Evolutionary conservation across 2,113 vertebrate genomes (phyloP).

Genomic region (Semnornis frantzii): DNA sequence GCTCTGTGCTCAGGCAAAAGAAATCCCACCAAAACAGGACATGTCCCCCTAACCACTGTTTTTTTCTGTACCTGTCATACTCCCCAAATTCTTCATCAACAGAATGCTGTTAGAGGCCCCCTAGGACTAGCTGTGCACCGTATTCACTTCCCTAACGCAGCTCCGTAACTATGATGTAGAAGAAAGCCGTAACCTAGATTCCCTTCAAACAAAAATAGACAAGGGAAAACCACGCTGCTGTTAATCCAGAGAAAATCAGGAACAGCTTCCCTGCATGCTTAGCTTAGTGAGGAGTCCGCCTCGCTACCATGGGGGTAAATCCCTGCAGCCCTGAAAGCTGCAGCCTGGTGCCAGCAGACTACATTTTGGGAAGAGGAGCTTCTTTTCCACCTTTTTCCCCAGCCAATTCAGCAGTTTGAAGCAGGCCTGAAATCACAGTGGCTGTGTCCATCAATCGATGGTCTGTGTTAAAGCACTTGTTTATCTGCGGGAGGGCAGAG

Average conservation of each 20-base stretch:
- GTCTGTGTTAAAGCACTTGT: background rate
- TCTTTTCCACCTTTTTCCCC: background rate
- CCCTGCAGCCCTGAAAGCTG: background rate
- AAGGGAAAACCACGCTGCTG: background rate
- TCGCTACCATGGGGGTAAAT: background rate
- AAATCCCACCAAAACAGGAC: background rate
- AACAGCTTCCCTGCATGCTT: background rate
- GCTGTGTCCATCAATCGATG: background rate
- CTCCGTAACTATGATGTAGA: accelerated
- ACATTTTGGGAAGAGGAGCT: background rate
- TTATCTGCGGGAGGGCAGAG: background rate
- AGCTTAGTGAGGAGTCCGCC: background rate
- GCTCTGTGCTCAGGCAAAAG: background rate
- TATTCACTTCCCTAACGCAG: background rate
- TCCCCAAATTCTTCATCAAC: background rate
- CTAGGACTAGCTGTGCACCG: background rate
- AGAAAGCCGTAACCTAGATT: slow-evolving; percentile 27
- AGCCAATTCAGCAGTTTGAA: accelerated
- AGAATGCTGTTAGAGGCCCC: background rate
- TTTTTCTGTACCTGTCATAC: background rate
- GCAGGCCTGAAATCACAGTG: background rate
- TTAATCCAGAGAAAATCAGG: slow-evolving; percentile 34
- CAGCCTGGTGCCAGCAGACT: background rate
- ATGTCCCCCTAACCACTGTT: background rate
- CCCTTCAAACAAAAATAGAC: slow-evolving; percentile 8